phyloP scores from a whole-genome alignment of 2,113 vertebrate genomes.

The Oncorhynchus masou region DNA sequence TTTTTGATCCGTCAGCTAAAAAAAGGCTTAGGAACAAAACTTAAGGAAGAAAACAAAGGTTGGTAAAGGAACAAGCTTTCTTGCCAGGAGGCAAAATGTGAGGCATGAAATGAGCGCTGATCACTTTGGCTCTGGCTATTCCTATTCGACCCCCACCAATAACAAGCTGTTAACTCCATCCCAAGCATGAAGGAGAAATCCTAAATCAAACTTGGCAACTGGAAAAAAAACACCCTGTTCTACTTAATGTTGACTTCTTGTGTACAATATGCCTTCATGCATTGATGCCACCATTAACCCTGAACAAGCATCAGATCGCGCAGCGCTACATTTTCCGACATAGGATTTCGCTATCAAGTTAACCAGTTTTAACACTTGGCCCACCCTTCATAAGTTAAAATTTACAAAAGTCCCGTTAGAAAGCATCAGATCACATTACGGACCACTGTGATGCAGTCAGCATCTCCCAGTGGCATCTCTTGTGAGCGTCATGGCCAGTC shows the following conservation, averaged over 20 bases:
- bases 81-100: not conserved
- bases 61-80: not conserved
- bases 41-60: not conserved
- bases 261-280: slow-evolving; percentile 39
- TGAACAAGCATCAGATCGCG: slow-evolving; percentile 22
- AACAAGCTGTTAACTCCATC: slow-evolving; percentile 61
- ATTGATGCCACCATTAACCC: slow-evolving; percentile 51
- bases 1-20: not conserved
- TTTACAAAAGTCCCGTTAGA: slow-evolving; percentile 39
- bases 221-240: slow-evolving; percentile 46
- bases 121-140: not conserved
- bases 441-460: slow-evolving; percentile 45
- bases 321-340: not conserved
- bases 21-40: not conserved
- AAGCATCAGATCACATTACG: slow-evolving; percentile 29
- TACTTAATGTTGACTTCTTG: slow-evolving; percentile 49
- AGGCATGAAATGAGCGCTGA: not conserved
- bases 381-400: slow-evolving; percentile 48
- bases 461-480: slow-evolving; percentile 34
- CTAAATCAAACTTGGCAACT: slow-evolving; percentile 58
- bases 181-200: slow-evolving; percentile 51
- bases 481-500: slow-evolving; percentile 6
- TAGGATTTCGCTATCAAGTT: slow-evolving; percentile 39
- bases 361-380: slow-evolving; percentile 56
- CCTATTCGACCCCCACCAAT: slow-evolving; percentile 33